phyloP scores from a whole-genome alignment of 2,888 invertebrate species.

The Noctua janthe region DNA sequence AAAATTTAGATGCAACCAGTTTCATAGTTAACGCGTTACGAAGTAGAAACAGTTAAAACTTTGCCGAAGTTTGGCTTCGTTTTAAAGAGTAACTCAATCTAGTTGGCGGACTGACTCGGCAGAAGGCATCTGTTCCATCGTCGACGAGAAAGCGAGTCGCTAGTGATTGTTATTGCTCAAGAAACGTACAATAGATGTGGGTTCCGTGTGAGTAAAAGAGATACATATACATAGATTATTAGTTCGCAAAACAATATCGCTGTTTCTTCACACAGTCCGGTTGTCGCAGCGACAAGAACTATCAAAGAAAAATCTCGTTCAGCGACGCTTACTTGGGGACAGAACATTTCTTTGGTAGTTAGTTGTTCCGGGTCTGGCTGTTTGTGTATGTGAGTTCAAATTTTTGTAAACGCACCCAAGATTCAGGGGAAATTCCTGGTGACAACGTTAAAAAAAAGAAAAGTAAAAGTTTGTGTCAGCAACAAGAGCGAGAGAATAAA shows the following conservation, averaged over 20 bases:
- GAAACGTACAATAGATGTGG: background rate
- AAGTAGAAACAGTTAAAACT: slow-evolving; percentile 41
- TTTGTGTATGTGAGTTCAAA: background rate
- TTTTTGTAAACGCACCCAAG: background rate
- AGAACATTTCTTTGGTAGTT: background rate
- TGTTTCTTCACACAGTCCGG: too few species aligned
- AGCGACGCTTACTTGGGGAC: background rate
- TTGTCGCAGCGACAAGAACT: too few species aligned
- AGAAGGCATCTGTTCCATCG: slow-evolving; percentile 1
- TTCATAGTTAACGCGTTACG: slow-evolving; percentile 37
- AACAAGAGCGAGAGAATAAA: background rate
- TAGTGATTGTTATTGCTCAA: background rate
- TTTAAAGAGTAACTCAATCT: slow-evolving; percentile 28
- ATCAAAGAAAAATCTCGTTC: too few species aligned
- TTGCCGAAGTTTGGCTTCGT: slow-evolving; percentile 28
- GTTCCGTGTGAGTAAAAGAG: background rate
- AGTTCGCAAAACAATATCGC: too few species aligned
- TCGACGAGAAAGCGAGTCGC: background rate
- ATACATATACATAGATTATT: background rate
- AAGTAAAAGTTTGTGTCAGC: background rate
- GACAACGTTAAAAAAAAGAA: background rate
- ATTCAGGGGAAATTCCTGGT: background rate
- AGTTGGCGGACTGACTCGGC: slow-evolving; percentile 15
- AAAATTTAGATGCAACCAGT: slow-evolving; percentile 15
- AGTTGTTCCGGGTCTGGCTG: background rate